Conservation (phyloP, 2,113 vertebrate species). For the Dasyurus viverrinus region DNA sequence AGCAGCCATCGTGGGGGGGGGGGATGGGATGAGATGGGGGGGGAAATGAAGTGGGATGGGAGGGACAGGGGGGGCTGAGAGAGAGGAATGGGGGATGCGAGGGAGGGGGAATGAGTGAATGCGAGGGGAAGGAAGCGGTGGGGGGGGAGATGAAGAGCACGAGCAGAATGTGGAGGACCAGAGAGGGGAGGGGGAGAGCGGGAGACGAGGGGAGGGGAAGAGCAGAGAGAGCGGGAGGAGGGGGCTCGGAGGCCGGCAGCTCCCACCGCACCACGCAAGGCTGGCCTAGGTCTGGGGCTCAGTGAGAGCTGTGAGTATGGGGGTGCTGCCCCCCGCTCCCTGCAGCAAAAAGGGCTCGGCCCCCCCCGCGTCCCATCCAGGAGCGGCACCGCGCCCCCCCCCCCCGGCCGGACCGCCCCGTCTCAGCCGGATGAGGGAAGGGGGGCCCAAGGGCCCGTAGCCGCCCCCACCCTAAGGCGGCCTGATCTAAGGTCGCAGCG, state of each 20-base stretch:
- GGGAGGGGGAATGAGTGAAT: not conserved
- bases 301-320: not conserved
- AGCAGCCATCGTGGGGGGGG: no score
- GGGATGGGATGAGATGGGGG: no score
- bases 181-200: slow-evolving; percentile 18
- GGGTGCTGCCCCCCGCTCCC: not conserved
- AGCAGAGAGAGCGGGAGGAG: not conserved
- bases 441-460: no score
- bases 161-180: no score
- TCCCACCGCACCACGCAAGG: not conserved
- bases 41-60: not conserved
- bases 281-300: not conserved
- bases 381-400: no score
- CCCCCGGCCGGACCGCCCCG: no score
- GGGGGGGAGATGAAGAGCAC: not conserved
- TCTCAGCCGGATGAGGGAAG: no score
- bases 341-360: not conserved
- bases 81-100: not conserved
- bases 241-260: not conserved
- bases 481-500: no score
- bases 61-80: not conserved
- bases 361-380: not conserved
- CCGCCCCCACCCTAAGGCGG: no score
- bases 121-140: slow-evolving; percentile 5
- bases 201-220: not conserved